Conservation (phyloP, 2,797 vertebrate genomes). For the Dendrocincla fuliginosa region DNA sequence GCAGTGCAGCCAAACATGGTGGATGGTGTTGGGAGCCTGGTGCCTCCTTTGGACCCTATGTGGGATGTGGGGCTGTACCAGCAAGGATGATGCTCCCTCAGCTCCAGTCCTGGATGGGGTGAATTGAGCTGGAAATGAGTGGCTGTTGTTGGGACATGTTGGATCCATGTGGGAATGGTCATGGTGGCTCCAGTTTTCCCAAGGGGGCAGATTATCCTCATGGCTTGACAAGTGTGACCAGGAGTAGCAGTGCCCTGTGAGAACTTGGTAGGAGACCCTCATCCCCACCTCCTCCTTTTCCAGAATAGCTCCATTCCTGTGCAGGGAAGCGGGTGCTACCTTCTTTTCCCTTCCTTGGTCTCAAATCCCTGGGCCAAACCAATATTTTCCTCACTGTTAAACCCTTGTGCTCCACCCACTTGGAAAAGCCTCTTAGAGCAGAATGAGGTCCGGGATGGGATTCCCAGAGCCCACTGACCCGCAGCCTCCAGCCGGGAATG, state of each 20-base stretch:
- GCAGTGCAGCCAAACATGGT: accelerated
- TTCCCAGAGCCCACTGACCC: accelerated
- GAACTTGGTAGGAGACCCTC: not conserved
- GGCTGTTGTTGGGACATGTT: not conserved
- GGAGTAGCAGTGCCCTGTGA: not conserved
- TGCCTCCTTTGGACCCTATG: not conserved
- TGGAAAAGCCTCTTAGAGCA: constrained; percentile 2
- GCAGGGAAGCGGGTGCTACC: not conserved
- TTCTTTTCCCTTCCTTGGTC: not conserved
- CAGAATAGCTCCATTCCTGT: not conserved
- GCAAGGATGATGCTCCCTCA: accelerated
- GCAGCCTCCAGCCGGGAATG: not conserved
- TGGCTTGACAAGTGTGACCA: not conserved
- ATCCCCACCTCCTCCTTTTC: not conserved
- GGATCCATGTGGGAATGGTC: not conserved
- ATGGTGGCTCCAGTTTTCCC: not conserved
- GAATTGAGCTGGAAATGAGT: not conserved
- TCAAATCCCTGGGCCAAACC: not conserved
- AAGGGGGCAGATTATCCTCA: not conserved
- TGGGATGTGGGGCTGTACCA: not conserved
- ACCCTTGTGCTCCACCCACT: not conserved
- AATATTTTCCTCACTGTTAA: constrained; percentile 52
- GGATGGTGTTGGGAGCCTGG: not conserved
- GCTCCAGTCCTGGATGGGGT: not conserved
- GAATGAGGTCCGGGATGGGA: not conserved